Base-by-base conservation (phyloP, 2,888 invertebrate species). In the Octonoba sinensis region DNA sequence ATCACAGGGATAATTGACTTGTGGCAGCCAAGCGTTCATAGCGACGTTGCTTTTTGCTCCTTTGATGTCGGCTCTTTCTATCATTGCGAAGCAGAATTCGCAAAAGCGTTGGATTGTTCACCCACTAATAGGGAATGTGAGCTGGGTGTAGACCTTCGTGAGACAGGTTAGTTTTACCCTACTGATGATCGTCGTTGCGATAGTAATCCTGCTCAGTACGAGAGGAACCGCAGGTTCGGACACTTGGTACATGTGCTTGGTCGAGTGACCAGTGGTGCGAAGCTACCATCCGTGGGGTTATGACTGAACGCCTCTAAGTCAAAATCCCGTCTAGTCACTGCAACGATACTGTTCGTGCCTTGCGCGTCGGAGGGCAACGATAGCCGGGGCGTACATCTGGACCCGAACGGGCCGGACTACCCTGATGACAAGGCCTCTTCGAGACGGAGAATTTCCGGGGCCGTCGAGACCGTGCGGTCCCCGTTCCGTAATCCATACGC, bases 131-230 rank as follows among this genome's bases (percentile, higher is more conserved):
- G 91, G 91, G 91, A 91, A 91, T 90, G 91, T 91, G 91, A 91
- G 91, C 91, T 91, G 91, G 91, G 91, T 91, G 91, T 91, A 91
- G 91, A 91, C 91, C 90, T 91, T 91, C 91, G 91, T 90, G 91
- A 91, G 91, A 91, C 90, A 91, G 90, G 76, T 85, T 86, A 81
- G 82, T 82, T 82, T 82, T 82, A 62, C 62, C 62, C 62, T 62
- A 62, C 62, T 62, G 62, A 62, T 62, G 62, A 44, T 8, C 36
- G 83, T 84, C 83, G 78, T 90, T 90, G 90, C 90, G 89, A 90
- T 90, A 90, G 90, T 90, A 91, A 90, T 90, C 90, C 90, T 89
- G 89, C 89, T 88, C 88, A 91, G 88, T 91, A 89, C 89, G 89
- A 91, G 89, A 90, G 90, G 90, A 91, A 91, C 91, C 88, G 90